These are phyloP conservation scores for Eublepharis macularius DNA, from an alignment of 2,113 vertebrate species.

Conservation along the genomic window DNA sequence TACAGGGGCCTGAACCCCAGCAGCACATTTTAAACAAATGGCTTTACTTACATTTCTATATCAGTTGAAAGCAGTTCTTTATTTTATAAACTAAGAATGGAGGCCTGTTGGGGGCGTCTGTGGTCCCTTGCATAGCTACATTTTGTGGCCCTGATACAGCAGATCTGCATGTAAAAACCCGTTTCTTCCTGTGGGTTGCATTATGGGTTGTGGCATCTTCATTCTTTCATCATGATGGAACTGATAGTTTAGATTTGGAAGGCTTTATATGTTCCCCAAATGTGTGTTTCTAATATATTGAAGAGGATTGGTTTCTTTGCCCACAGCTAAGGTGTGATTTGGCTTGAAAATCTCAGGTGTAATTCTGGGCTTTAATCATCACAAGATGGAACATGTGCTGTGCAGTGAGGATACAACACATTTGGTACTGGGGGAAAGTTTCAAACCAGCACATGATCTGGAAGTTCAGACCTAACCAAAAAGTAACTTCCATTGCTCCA, in stretches of 20 bases:
- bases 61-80: neutral
- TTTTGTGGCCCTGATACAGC: neutral
- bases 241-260: neutral
- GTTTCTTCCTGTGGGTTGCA: neutral
- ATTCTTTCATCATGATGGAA: neutral
- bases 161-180: neutral
- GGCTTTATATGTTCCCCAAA: constrained; percentile 4
- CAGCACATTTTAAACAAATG: neutral
- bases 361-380: neutral
- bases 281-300: neutral
- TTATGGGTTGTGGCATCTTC: neutral
- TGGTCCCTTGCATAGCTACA: neutral
- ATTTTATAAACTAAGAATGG: neutral
- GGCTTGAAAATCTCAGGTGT: neutral
- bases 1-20: too few species aligned
- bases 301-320: constrained; percentile 9
- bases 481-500: neutral
- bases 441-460: neutral
- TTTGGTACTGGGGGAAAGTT: neutral
- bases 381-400: neutral
- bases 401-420: neutral
- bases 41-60: neutral
- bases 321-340: neutral
- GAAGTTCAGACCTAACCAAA: neutral
- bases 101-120: too few species aligned